Evolutionary conservation across 2,113 vertebrate genomes (phyloP).

Genomic region (Polyodon spathula): DNA sequence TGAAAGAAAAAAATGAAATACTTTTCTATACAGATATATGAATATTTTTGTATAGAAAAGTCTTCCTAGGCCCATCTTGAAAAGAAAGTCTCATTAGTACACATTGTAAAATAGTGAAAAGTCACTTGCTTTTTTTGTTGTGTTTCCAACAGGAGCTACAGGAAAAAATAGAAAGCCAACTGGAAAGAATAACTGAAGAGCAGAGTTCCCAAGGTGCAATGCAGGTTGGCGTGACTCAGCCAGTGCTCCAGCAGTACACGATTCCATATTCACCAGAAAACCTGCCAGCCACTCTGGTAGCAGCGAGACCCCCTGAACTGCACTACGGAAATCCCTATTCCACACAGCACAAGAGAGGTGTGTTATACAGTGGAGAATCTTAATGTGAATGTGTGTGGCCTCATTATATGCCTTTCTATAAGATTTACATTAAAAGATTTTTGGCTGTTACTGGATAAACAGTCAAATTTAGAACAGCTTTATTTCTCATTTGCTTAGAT

Average conservation of each 20-base stretch:
- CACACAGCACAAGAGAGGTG: conserved; percentile 70
- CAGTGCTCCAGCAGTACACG: conserved; percentile 58
- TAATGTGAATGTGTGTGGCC: neutral
- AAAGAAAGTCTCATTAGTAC: too few relatives aligned
- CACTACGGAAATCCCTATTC: conserved; percentile 88
- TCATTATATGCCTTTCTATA: neutral
- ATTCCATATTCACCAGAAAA: conserved; percentile 64
- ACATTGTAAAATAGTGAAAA: too few relatives aligned
- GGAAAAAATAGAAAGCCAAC: conserved; percentile 45
- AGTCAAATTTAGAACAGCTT: conserved; percentile 4
- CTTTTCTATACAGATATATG: too few relatives aligned
- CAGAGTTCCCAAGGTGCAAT: conserved; percentile 45
- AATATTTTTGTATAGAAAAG: too few relatives aligned
- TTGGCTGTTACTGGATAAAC: neutral
- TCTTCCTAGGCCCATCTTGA: too few relatives aligned
- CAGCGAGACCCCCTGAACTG: conserved; percentile 65
- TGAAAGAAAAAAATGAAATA: too few relatives aligned
- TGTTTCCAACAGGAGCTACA: conserved; percentile 59
- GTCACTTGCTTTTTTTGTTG: too few relatives aligned
- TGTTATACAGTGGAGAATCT: neutral
- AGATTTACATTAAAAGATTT: neutral
- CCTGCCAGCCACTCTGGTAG: conserved; percentile 57
- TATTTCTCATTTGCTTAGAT: conserved; percentile 46
- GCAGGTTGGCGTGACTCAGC: conserved; percentile 27
- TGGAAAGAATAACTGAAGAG: conserved; percentile 55